Evolutionary conservation across 2,797 vertebrate species (phyloP), one percentile per base, ranked within the genome.

Genomic region (Sebastolobus alascanus): DNA sequence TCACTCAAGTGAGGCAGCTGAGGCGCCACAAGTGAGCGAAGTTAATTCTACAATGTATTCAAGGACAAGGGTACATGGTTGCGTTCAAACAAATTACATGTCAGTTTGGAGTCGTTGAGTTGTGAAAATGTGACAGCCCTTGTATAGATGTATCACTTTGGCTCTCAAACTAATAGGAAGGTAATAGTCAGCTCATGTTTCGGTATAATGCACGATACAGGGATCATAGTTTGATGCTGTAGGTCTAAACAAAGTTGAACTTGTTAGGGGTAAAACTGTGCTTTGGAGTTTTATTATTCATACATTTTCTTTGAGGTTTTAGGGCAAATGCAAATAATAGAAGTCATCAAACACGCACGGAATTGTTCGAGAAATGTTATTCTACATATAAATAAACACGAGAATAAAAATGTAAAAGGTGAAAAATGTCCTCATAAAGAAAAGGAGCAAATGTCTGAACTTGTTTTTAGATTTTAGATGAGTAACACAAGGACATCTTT

Each of bases 1-100:
- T 76, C 64, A 56, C 8, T 31, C 9, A 68, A 40, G 31, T 40
- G 29, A 73, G 27, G 50, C 38, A 46, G 40, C 22, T 22, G 25
- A 74, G 46, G 52, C 46, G 4, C 35, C 56, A 56, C 6, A 9
- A 58, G 43, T 25, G 2, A 66, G 71, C 0, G 3, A n/a, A 37
- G 14, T 67, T 29, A 3, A 37, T 66, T 76, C 16, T 27, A 40
- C 37, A 8, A 13, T 43, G 52, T 55, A 52, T 76, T 75, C 63
- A 11, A 35, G 18, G 52, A 59, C 58, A 35, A 46, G 6, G 35
- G n/a, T 20, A 9, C 6, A 11, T 61, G 18, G 25, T 27, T 22
- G 11, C 0, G 3, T 40, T 52, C 12, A 68, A 60, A 33, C 27
- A 6, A 68, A 73, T 68, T 25, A 61, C 27, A 63, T 37, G 13